These are phyloP conservation scores for Seira sanloemensis DNA, from an alignment of 2,888 invertebrate species.

Conservation along the genomic window DNA sequence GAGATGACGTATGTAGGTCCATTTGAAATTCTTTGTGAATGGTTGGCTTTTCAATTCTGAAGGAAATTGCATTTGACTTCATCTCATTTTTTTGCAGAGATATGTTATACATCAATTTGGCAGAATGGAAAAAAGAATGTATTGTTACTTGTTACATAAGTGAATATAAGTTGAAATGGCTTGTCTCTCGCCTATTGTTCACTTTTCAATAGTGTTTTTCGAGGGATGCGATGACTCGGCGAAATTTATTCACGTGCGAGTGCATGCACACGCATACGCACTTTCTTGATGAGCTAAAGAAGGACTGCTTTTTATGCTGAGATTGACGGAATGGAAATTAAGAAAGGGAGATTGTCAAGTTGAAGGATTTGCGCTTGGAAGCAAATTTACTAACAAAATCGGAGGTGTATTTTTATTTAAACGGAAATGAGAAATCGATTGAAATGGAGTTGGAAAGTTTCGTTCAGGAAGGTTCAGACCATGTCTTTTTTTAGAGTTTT, in stretches of 20 bases:
- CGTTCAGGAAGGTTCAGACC: no score
- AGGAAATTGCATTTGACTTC: constrained; percentile 3
- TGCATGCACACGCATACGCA: constrained; percentile 14
- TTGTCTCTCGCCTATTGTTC: background rate
- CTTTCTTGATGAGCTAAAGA: background rate
- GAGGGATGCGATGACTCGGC: constrained; percentile 2
- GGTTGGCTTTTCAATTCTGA: background rate
- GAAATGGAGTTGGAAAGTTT: no score
- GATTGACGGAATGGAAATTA: background rate
- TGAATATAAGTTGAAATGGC: no score
- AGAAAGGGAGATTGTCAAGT: constrained; percentile 3
- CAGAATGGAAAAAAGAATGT: background rate
- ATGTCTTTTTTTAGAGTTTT: no score
- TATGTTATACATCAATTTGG: background rate
- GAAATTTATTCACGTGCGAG: constrained; percentile 16
- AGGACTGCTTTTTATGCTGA: background rate
- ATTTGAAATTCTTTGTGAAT: no score
- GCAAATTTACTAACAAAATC: no score
- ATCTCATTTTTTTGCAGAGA: background rate
- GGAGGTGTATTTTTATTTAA: no score
- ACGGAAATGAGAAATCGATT: no score
- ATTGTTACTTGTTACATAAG: constrained; percentile 9
- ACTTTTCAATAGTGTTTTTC: background rate
- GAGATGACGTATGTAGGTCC: constrained; percentile 8
- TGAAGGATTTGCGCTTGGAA: no score